A percentile compares a stretch with the other conserved stretches of the same genome.
Conservation (phyloP, 64 coral and sea anemone genomes). For the Montipora foliosa region DNA sequence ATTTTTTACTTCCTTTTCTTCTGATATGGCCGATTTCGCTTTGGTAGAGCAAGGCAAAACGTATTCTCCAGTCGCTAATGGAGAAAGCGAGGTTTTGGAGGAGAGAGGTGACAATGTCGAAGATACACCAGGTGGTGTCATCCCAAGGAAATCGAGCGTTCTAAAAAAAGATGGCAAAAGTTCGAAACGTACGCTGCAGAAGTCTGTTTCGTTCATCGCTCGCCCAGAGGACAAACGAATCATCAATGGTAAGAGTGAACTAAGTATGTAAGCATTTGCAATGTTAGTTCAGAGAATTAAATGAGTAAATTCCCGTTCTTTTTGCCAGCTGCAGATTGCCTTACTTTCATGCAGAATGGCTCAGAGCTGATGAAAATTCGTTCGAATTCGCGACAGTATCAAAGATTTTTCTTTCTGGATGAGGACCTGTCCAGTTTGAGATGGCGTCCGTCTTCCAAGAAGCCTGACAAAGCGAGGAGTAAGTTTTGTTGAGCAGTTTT, state of each 20-base stretch:
- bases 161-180: constrained; percentile 69
- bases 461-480: constrained; percentile 96
- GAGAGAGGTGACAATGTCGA: constrained; percentile 35
- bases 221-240: constrained; percentile 78
- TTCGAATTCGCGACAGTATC: constrained; percentile 94
- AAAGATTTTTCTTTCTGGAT: constrained; percentile 91
- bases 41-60: constrained; percentile 30
- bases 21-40: constrained; percentile 71
- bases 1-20: neutral
- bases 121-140: neutral
- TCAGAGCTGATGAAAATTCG: constrained; percentile 98
- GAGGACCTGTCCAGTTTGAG: constrained; percentile 80
- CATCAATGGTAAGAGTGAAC: constrained; percentile 60
- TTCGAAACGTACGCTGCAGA: constrained; percentile 62
- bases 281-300: constrained; percentile 36
- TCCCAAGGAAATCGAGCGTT: constrained; percentile 69
- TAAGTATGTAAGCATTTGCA: constrained; percentile 31
- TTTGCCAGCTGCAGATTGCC: constrained; percentile 87
- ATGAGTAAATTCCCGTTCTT: constrained; percentile 66
- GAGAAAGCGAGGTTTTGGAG: constrained; percentile 20
- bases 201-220: constrained; percentile 74
- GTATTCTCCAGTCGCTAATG: constrained; percentile 47
- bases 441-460: constrained; percentile 98
- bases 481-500: constrained; percentile 46
- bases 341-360: constrained; percentile 97